Evolutionary conservation across 2,113 vertebrate species (phyloP), one percentile per base, ranked within the genome.

Genomic region (Quiscalus mexicanus): DNA sequence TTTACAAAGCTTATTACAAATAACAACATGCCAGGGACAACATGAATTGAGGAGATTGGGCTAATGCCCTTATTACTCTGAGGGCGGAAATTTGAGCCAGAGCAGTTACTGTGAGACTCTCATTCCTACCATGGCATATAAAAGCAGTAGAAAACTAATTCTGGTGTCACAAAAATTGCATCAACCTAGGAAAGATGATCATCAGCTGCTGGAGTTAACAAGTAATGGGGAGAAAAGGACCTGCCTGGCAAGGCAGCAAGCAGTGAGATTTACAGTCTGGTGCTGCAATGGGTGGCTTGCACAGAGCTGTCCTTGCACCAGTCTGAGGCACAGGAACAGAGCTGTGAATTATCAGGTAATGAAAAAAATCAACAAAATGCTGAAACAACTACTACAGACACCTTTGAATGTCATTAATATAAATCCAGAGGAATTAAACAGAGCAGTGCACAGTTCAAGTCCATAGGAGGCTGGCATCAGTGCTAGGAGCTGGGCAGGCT

Each of bases 1-100:
- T 96, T 87, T 85, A 94, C 81, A 90, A 81, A 93, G 94, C 96
- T 91, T 91, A 90, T 91, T 87, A 31, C 87, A 87, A 85, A 85
- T 93, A 90, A 71, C 44, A 31, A 73, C 7, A 6, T 68, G 90
- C 85, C 78, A 70, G 23, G 68, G 79, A 92, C 86, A 90, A 82
- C 89, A 95, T 52, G 53, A 93, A 93, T 82, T 24, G 83, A 81
- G 47, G 88, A 74, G 86, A 45, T 33, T 19, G 90, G 76, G 77
- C 84, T 89, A 89, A 91, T 68, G 65, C 49, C 76, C 83, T 31
- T 64, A 89, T 86, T 88, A 90, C 92, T 86, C 52, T 11, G 8
- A 76, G 37, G 37, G 79, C 88, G 53, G 68, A 90, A 93, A 82
- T 78, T 3, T 17, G 64, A 90, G 93, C 92, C 90, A 93, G 73